Conservation (phyloP, 2,797 vertebrate species). For the Peromyscus attwateri region DNA sequence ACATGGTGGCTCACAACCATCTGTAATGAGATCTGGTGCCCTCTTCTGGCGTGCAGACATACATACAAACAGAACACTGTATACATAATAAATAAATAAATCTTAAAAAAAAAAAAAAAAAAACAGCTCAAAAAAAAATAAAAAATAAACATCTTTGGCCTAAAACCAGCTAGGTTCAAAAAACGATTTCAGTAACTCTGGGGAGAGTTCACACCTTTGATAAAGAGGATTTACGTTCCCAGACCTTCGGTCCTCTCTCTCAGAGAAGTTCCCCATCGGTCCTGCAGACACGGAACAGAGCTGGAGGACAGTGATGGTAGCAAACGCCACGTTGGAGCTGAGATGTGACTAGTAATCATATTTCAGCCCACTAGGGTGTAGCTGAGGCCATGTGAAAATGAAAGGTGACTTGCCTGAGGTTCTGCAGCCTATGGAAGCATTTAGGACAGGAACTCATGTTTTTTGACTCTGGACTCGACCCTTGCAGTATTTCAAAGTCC, state of each 20-base stretch:
- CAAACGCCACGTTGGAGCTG: neutral
- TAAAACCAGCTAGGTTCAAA: neutral
- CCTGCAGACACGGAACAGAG: neutral
- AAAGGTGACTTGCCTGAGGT: neutral
- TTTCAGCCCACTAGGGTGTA: neutral
- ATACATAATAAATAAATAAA: too few relatives aligned
- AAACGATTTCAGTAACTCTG: neutral
- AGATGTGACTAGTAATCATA: neutral
- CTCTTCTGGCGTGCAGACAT: too few relatives aligned
- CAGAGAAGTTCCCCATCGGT: neutral
- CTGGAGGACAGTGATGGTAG: neutral
- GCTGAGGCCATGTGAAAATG: neutral
- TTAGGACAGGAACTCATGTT: neutral
- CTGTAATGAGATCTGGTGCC: too few relatives aligned
- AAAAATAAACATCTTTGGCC: conserved; percentile 19
- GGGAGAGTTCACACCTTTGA: neutral
- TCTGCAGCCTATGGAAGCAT: neutral
- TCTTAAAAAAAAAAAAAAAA: too few relatives aligned
- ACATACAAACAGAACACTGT: too few relatives aligned
- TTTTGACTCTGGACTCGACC: neutral
- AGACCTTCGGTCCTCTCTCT: neutral
- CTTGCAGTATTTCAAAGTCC: neutral
- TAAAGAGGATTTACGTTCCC: neutral
- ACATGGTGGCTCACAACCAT: too few relatives aligned
- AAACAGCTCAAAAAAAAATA: too few relatives aligned